Conservation (phyloP, 2,888 invertebrate genomes). For the Adela reaumurella region DNA sequence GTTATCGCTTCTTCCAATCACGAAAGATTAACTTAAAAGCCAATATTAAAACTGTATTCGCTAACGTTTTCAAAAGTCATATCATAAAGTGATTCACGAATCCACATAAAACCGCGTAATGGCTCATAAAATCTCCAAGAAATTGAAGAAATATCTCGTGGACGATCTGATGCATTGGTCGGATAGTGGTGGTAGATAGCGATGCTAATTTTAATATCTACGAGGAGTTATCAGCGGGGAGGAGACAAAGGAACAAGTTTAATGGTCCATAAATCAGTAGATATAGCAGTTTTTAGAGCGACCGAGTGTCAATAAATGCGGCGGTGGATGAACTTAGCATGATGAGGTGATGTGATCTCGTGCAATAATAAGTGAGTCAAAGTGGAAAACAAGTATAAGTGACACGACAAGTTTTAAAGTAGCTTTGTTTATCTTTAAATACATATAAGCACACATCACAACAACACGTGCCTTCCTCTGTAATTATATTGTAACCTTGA, state of each 20-base stretch:
- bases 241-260: conserved; percentile 24
- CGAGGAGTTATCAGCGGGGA: conserved; percentile 25
- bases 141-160: background rate
- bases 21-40: too few relatives aligned
- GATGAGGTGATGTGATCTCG: too few relatives aligned
- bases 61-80: background rate
- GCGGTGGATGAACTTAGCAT: background rate
- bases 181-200: conserved; percentile 1
- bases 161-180: background rate
- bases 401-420: too few relatives aligned
- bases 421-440: too few relatives aligned
- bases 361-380: too few relatives aligned
- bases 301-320: conserved; percentile 35
- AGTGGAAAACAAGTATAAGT: too few relatives aligned
- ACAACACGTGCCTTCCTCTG: too few relatives aligned
- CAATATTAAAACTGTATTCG: too few relatives aligned
- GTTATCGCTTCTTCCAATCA: too few relatives aligned
- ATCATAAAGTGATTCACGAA: background rate
- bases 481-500: too few relatives aligned
- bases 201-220: conserved; percentile 28
- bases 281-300: conserved; percentile 27
- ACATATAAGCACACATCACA: too few relatives aligned
- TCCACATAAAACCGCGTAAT: background rate
- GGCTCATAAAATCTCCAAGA: background rate
- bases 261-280: conserved; percentile 48